These are phyloP conservation scores for Crossaster papposus DNA, from an alignment of 53 echinoderm and acorn worm genomes.

Conservation along the genomic window DNA sequence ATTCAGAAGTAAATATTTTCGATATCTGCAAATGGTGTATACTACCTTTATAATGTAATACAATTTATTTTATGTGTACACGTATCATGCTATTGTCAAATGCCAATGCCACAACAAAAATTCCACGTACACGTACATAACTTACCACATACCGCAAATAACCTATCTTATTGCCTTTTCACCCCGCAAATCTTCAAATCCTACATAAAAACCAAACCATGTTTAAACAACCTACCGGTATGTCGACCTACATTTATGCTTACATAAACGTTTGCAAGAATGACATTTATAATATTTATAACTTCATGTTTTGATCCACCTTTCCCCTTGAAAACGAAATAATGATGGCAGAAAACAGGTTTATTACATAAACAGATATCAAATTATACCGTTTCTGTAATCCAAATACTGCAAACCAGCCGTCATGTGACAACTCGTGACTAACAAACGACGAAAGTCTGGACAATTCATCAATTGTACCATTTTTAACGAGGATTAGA, in stretches of 20 bases:
- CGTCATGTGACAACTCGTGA: not conserved
- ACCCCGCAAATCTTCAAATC: no score
- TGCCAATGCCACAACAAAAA: not conserved
- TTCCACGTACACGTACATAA: not conserved
- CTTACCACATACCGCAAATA: no score
- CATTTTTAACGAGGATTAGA: not conserved
- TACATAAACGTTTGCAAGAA: no score
- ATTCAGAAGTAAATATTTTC: no score
- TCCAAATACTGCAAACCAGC: not conserved
- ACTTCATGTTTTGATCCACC: no score
- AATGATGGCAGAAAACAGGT: no score
- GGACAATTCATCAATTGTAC: slow-evolving; percentile 33
- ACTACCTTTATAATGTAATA: no score
- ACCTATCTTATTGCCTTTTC: no score
- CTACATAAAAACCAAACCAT: not conserved
- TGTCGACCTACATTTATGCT: not conserved
- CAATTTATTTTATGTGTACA: no score
- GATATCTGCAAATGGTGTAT: no score
- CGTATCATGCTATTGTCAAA: not conserved
- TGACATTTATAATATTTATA: no score
- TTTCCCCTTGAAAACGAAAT: no score
- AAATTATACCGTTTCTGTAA: not conserved
- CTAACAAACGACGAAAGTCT: not conserved
- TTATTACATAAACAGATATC: not conserved
- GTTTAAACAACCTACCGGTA: not conserved